phyloP scores from a whole-genome alignment of 2,113 vertebrate species.

The Atlantisia rogersi region DNA sequence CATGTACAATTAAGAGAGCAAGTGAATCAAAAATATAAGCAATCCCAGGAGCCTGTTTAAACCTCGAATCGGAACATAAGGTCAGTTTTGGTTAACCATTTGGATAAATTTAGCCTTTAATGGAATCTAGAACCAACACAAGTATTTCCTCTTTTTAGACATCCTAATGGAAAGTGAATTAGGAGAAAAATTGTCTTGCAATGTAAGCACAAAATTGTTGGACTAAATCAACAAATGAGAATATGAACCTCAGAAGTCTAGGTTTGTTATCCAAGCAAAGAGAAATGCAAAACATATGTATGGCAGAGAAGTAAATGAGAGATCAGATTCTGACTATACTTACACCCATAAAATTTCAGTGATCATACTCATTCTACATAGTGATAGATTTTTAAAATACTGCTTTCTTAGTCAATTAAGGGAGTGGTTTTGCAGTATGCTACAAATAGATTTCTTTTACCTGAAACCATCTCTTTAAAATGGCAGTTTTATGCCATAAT shows the following conservation, averaged over 20 bases:
- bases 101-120: neutral
- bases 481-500: neutral
- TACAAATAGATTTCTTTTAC: neutral
- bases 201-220: neutral
- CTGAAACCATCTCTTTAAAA: neutral
- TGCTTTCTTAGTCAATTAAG: neutral
- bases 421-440: neutral
- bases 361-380: neutral
- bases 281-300: constrained; percentile 29
- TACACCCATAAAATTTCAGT: neutral
- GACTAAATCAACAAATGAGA: neutral
- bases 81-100: neutral
- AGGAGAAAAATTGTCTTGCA: neutral
- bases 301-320: neutral
- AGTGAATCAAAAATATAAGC: neutral
- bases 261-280: neutral
- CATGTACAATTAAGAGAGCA: neutral
- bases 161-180: neutral
- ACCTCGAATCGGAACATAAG: neutral
- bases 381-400: neutral
- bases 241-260: neutral
- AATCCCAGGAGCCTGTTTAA: neutral
- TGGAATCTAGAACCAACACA: neutral
- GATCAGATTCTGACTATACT: neutral
- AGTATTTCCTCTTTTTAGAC: neutral